These are phyloP conservation scores for Unio pictorum DNA, from an alignment of 2,888 invertebrate genomes.

Conservation along the genomic window DNA sequence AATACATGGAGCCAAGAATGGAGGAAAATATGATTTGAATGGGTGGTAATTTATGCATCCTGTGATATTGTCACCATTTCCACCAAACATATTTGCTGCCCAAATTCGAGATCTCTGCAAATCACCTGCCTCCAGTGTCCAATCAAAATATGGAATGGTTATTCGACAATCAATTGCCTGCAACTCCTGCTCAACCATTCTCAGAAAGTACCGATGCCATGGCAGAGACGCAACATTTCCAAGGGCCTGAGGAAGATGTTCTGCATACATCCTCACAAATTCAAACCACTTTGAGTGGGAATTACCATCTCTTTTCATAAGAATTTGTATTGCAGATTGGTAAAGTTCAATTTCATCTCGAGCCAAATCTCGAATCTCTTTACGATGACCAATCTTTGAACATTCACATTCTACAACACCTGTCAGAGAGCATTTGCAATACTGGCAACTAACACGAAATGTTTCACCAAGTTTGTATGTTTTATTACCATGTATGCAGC, in stretches of 20 bases:
- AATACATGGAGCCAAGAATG: constrained; percentile 64
- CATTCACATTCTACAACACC: constrained; percentile 54
- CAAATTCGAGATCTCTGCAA: constrained; percentile 59
- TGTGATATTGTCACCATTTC: constrained; percentile 55
- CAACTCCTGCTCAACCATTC: constrained; percentile 58
- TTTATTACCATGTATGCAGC: constrained; percentile 59
- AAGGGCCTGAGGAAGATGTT: constrained; percentile 60
- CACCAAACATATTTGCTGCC: constrained; percentile 67
- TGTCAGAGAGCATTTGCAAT: constrained; percentile 50
- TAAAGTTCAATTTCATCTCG: constrained; percentile 56
- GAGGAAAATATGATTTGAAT: constrained; percentile 62
- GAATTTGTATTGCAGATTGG: constrained; percentile 57
- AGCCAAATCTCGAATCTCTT: constrained; percentile 65
- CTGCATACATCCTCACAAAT: constrained; percentile 58
- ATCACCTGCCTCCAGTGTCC: constrained; percentile 66
- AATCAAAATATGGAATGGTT: constrained; percentile 70
- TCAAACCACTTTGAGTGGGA: constrained; percentile 59
- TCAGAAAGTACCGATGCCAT: constrained; percentile 66
- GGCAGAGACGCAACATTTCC: constrained; percentile 62
- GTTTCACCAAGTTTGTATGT: constrained; percentile 51
- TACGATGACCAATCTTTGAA: constrained; percentile 44
- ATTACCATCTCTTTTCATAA: constrained; percentile 41
- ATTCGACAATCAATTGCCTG: constrained; percentile 62
- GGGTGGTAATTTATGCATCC: constrained; percentile 65
- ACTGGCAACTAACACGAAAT: constrained; percentile 57